These are phyloP conservation scores for Vidua chalybeata DNA, from an alignment of 2,113 vertebrate genomes.

Conservation along the genomic window DNA sequence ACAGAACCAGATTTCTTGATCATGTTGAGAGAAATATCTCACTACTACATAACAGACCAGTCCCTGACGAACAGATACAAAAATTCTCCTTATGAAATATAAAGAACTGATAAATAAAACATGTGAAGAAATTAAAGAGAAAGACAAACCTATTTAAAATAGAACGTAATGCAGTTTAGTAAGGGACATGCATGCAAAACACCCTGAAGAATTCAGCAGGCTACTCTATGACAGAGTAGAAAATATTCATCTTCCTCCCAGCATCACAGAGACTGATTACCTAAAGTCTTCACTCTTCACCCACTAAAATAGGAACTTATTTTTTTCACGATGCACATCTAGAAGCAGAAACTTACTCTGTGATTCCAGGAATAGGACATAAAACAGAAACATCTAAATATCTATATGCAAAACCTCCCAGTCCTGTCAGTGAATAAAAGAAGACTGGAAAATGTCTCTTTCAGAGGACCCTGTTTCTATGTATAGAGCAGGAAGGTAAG, in stretches of 20 bases:
- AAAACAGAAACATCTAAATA: slow-evolving; percentile 19
- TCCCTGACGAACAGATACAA: background rate
- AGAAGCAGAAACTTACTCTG: background rate
- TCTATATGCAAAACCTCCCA: slow-evolving; percentile 21
- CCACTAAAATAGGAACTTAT: background rate
- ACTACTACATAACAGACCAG: background rate
- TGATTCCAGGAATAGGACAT: background rate
- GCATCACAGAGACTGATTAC: background rate
- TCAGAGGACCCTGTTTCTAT: background rate
- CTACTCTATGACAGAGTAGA: background rate
- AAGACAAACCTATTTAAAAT: slow-evolving; percentile 2
- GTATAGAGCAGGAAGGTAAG: background rate
- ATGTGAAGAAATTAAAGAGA: background rate
- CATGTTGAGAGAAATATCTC: background rate
- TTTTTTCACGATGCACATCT: background rate
- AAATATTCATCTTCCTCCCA: background rate
- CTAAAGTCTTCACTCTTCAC: background rate
- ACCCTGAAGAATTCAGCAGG: background rate
- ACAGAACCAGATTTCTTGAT: background rate
- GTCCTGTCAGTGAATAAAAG: background rate
- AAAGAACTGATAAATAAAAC: slow-evolving; percentile 4
- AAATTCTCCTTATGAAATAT: slow-evolving; percentile 11
- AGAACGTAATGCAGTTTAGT: background rate
- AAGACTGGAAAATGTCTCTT: slow-evolving; percentile 13
- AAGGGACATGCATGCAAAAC: background rate